A percentile compares a stretch with the other conserved stretches of the same genome.
phyloP scores from a whole-genome alignment of 2,888 invertebrate genomes.

The Polymixis flavicincta region DNA sequence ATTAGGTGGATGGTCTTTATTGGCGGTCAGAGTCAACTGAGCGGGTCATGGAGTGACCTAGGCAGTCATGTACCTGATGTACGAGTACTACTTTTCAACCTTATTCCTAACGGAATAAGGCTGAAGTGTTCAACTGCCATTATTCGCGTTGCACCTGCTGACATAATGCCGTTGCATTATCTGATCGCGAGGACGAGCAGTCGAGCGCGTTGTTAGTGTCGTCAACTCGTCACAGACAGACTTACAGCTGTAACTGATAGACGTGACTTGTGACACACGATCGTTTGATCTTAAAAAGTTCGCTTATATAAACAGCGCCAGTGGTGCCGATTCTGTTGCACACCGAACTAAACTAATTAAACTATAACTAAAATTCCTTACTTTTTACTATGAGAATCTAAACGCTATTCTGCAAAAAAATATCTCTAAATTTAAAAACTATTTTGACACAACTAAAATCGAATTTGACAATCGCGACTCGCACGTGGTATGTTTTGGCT shows the following conservation, averaged over 20 bases:
- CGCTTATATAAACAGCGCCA: background rate
- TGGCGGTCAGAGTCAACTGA: conserved; percentile 50
- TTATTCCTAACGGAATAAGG: background rate
- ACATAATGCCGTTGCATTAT: conserved; percentile 38
- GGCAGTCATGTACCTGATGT: background rate
- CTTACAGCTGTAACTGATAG: conserved; percentile 9
- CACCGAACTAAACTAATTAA: too few relatives aligned
- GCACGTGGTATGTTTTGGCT: too few relatives aligned
- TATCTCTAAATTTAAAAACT: too few relatives aligned
- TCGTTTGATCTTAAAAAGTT: background rate
- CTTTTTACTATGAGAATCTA: too few relatives aligned
- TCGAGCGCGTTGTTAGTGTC: background rate
- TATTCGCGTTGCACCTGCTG: background rate
- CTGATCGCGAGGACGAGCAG: conserved; percentile 12
- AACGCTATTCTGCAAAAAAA: too few relatives aligned
- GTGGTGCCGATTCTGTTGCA: too few relatives aligned
- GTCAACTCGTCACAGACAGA: background rate
- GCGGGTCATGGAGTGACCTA: conserved; percentile 45
- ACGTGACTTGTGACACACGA: background rate
- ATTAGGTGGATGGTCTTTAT: conserved; percentile 46
- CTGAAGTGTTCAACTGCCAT: background rate
- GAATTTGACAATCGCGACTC: too few relatives aligned
- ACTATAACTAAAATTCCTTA: too few relatives aligned
- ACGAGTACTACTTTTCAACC: background rate
- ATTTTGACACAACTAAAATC: too few relatives aligned